Conservation (phyloP, 1,140 invertebrate genomes). For the Drosophila kohkoa region DNA sequence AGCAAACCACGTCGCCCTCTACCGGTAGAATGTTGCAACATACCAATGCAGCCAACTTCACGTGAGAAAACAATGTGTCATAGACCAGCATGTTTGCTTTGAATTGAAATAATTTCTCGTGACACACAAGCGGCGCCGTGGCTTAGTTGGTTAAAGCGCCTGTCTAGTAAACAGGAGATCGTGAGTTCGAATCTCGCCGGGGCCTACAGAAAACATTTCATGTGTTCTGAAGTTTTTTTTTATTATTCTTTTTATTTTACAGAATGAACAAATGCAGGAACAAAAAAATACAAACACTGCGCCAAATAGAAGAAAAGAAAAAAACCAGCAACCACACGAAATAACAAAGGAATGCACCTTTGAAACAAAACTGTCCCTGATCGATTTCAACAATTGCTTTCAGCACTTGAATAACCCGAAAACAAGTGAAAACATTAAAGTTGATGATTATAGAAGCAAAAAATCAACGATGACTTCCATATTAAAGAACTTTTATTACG, state of each 20-base stretch:
- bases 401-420: conserved; percentile 44
- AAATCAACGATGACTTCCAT: conserved; percentile 40
- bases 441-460: background rate
- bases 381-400: conserved; percentile 63
- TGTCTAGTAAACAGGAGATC: conserved; percentile 87
- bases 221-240: background rate
- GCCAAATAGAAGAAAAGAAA: background rate
- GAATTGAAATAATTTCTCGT: background rate
- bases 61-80: background rate
- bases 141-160: conserved; percentile 88
- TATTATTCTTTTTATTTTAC: conserved; percentile 4
- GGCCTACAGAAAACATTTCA: conserved; percentile 61
- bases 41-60: conserved; percentile 12
- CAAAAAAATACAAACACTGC: background rate
- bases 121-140: conserved; percentile 85
- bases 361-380: conserved; percentile 33
- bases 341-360: conserved; percentile 21
- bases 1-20: conserved; percentile 1
- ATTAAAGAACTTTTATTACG: conserved; percentile 53
- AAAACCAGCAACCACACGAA: too few species aligned
- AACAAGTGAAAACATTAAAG: background rate
- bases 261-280: background rate
- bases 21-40: background rate
- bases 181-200: conserved; percentile 86
- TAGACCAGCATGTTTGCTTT: background rate